Percentiles rank a stretch among this genome's conserved stretches.
These are phyloP conservation scores for Drosophila lacertosa DNA, from an alignment of 1,140 invertebrate genomes.

Conservation along the genomic window DNA sequence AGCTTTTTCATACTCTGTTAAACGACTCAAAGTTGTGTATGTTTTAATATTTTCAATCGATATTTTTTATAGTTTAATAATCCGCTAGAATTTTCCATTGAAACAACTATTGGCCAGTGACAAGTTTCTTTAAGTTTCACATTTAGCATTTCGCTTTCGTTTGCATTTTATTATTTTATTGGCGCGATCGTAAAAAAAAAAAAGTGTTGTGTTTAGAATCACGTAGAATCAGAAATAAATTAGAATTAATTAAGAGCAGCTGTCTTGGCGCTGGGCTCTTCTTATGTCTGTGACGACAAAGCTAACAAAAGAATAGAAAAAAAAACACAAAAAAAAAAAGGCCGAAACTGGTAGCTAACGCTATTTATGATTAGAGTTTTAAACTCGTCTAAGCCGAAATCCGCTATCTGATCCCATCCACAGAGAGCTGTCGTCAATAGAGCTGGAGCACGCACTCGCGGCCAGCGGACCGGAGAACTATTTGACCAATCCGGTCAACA, in stretches of 20 bases:
- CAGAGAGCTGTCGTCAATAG: conserved; percentile 88
- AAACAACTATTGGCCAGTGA: conserved; percentile 27
- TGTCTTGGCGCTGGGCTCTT: conserved; percentile 30
- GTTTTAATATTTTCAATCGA: too few species aligned
- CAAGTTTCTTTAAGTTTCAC: conserved; percentile 25
- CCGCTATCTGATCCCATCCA: conserved; percentile 53
- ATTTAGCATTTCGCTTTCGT: conserved; percentile 70
- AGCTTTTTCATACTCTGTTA: too few species aligned
- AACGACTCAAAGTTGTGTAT: too few species aligned
- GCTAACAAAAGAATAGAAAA: too few species aligned
- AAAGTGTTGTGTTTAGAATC: conserved; percentile 67
- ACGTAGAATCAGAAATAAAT: conserved; percentile 72
- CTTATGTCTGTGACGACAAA: conserved; percentile 60
- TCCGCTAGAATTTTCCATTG: conserved; percentile 5
- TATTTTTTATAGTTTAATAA: too few species aligned
- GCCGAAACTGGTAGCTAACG: conserved; percentile 61
- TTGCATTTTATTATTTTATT: conserved; percentile 51
- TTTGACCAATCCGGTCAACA: conserved; percentile 97
- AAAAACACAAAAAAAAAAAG: too few species aligned
- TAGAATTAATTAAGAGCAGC: conserved; percentile 71
- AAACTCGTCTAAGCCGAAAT: conserved; percentile 38
- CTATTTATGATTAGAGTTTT: conserved; percentile 44
- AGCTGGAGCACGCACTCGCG: conserved; percentile 90
- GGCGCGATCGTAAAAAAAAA: conserved; percentile 56
- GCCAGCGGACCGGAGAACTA: conserved; percentile 91